Evolutionary conservation across 2,888 invertebrate genomes (phyloP).

Genomic region (Nowickia ferox): DNA sequence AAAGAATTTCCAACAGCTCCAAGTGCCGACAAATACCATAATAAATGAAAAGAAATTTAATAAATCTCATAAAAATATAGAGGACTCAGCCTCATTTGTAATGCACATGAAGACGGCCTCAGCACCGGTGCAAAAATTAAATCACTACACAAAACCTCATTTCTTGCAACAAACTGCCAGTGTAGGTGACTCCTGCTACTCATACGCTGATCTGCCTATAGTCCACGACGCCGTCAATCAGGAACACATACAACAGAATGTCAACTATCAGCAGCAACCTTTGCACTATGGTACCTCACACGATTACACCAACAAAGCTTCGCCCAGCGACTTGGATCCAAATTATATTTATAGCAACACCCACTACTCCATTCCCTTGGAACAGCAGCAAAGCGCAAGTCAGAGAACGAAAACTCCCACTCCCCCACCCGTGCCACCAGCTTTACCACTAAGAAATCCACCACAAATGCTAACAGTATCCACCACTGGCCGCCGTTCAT

Average conservation of each 20-base stretch:
- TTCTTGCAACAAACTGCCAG: conserved; percentile 77
- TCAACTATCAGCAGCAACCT: conserved; percentile 74
- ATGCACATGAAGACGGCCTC: conserved; percentile 80
- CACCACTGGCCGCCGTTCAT: conserved; percentile 73
- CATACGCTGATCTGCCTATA: conserved; percentile 80
- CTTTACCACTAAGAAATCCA: conserved; percentile 81
- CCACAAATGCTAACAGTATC: conserved; percentile 74
- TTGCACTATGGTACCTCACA: conserved; percentile 74
- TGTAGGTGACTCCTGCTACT: conserved; percentile 80
- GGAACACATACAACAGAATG: conserved; percentile 79
- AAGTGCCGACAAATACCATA: conserved; percentile 81
- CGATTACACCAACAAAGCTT: conserved; percentile 62
- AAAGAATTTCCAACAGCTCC: conserved; percentile 82
- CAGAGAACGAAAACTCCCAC: conserved; percentile 80
- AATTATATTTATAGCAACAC: conserved; percentile 82
- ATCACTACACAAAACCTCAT: conserved; percentile 80
- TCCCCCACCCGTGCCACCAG: conserved; percentile 82
- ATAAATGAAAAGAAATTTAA: conserved; percentile 79
- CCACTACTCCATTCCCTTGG: conserved; percentile 82
- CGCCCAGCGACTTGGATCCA: conserved; percentile 79
- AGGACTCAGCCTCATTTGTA: conserved; percentile 80
- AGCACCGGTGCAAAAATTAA: conserved; percentile 75
- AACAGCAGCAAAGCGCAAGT: conserved; percentile 76
- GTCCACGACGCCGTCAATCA: conserved; percentile 74
- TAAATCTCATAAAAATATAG: conserved; percentile 70